Base-by-base conservation (phyloP, 2,888 invertebrate species). In the Metellina segmentata region DNA sequence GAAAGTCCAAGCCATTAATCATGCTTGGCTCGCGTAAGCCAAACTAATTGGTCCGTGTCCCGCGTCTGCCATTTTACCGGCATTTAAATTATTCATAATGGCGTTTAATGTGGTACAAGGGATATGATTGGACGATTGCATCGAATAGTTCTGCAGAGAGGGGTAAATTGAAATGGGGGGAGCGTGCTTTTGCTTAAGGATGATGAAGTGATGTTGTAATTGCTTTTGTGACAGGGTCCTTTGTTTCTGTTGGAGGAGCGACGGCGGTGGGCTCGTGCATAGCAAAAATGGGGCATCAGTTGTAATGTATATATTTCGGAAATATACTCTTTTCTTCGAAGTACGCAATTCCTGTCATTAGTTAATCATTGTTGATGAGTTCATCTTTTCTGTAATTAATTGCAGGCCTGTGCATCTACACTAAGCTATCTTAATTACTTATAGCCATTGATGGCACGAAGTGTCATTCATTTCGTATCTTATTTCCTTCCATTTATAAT, bases 31-130 rank as follows among this genome's bases (percentile, higher is more conserved):
- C n/a, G 19, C 51, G 53, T 70, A 86, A 78, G 78, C 85, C 78
- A 16, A 86, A 78, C 85, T 86, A 78, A 86, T 86, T 86, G 85
- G 85, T 70, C 70, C 61, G 69, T 78, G 53, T 13, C n/a, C 13
- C 69, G n/a, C 49, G 61, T 19, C 19, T 82, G 74, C 85, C 75
- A 19, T 81, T 34, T 20, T 61, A 16, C 19, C 49, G 69, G 70
- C 34, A 51, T 78, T 69, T 70, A 78, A 86, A 78, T 86, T 86
- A 86, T 86, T 86, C 85, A 86, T 86, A 86, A 86, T 86, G 85
- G 72, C 69, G 77, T 51, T 48, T 86, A 86, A 86, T 86, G 85
- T 69, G 20, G 19, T 19, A 75, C 48, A n/a, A 11, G 61, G 53
- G 85, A 34, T 34, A 49, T 20, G 74, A 85, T 85, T 75, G 61